phyloP scores from a whole-genome alignment of 2,888 invertebrate genomes.

The Dorcus parallelipipedus region DNA sequence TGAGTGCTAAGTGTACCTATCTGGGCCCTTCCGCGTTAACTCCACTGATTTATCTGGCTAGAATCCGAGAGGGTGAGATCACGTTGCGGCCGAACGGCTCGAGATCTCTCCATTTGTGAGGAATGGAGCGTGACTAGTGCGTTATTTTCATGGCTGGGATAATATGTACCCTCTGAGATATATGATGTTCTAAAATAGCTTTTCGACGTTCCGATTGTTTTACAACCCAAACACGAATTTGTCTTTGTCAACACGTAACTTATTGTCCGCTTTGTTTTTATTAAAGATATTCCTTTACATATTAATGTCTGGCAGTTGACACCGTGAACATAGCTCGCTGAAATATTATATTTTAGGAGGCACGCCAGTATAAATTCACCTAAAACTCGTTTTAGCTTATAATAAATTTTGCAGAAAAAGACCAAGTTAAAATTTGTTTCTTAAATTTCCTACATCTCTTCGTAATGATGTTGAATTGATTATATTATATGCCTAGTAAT shows the following conservation, averaged over 20 bases:
- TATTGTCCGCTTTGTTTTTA: neutral
- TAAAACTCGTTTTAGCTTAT: too few species aligned
- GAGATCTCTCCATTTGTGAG: conserved; percentile 5
- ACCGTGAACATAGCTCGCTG: too few species aligned
- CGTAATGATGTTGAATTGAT: too few species aligned
- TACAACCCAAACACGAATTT: conserved; percentile 25
- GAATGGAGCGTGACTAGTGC: conserved; percentile 11
- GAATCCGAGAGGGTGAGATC: conserved; percentile 6
- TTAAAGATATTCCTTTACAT: too few species aligned
- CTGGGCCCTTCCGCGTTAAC: conserved; percentile 34
- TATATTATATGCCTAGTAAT: too few species aligned
- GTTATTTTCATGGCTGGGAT: neutral
- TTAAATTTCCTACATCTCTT: too few species aligned
- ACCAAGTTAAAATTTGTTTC: too few species aligned
- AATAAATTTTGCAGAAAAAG: too few species aligned
- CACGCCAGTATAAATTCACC: too few species aligned
- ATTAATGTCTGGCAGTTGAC: too few species aligned
- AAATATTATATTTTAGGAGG: too few species aligned
- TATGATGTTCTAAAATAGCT: conserved; percentile 29
- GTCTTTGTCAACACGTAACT: conserved; percentile 20
- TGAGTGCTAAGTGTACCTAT: conserved; percentile 37
- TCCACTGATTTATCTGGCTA: conserved; percentile 30
- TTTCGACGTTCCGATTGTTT: conserved; percentile 28
- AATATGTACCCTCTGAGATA: conserved; percentile 14
- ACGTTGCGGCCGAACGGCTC: conserved; percentile 4